Percentiles rank a stretch among this genome's conserved stretches.
Evolutionary conservation across 2,797 vertebrate species (phyloP).

Genomic region (Danio aesculapii): DNA sequence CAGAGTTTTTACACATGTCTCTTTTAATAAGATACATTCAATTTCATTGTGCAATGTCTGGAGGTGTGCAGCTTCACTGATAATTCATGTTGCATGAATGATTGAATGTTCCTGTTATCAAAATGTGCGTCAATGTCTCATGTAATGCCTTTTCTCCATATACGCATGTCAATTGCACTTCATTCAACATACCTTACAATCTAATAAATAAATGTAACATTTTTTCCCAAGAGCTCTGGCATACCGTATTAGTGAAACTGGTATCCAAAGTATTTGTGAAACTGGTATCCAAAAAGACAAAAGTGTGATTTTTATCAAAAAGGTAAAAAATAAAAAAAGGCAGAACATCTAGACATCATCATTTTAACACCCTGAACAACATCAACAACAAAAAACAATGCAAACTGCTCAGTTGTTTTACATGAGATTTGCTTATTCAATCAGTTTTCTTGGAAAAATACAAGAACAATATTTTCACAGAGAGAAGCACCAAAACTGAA

Average conservation of each 20-base stretch:
- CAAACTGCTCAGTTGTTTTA: conserved; percentile 65
- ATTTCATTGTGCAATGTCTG: conserved; percentile 84
- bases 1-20: conserved; percentile 64
- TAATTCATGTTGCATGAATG: conserved; percentile 64
- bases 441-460: conserved; percentile 63
- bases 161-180: conserved; percentile 77
- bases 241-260: conserved; percentile 70
- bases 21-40: conserved; percentile 87
- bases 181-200: conserved; percentile 79
- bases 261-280: conserved; percentile 70
- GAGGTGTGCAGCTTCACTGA: conserved; percentile 72
- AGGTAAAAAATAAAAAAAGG: conserved; percentile 55
- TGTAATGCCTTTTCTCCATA: conserved; percentile 62
- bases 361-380: conserved; percentile 71
- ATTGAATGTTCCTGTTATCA: conserved; percentile 65
- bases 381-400: conserved; percentile 63
- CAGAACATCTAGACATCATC: conserved; percentile 54
- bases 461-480: conserved; percentile 72
- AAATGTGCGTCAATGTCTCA: conserved; percentile 66
- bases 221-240: conserved; percentile 71
- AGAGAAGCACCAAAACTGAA: conserved; percentile 63
- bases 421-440: conserved; percentile 68
- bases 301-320: conserved; percentile 70
- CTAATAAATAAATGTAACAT: conserved; percentile 82
- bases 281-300: conserved; percentile 67